phyloP scores from a whole-genome alignment of 2,113 vertebrate species.

The Ptyas mucosa region DNA sequence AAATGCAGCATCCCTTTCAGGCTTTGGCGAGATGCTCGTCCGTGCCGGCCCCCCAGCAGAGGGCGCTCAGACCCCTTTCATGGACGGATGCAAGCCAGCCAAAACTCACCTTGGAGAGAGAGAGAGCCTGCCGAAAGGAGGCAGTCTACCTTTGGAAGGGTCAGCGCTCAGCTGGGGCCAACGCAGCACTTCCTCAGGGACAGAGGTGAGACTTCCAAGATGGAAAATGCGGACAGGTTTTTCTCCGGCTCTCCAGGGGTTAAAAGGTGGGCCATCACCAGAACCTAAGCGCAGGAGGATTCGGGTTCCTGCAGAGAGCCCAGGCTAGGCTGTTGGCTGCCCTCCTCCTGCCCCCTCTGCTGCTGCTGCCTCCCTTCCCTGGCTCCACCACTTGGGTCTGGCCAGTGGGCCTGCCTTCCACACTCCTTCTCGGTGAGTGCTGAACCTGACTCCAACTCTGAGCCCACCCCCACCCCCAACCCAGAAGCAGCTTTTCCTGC shows the following conservation, averaged over 20 bases:
- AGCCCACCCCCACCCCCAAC: background rate
- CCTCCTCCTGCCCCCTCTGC: background rate
- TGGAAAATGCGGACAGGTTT: background rate
- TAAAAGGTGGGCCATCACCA: background rate
- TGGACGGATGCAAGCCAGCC: background rate
- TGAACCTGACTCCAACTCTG: background rate
- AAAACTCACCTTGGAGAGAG: background rate
- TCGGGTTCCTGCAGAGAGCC: background rate
- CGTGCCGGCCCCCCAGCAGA: background rate
- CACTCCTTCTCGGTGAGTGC: background rate
- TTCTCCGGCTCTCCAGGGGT: background rate
- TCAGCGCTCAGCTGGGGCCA: background rate
- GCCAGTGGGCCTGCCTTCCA: too few species aligned
- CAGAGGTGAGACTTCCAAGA: background rate
- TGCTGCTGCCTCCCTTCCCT: background rate
- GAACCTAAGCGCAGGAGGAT: background rate
- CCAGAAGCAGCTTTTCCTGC: background rate
- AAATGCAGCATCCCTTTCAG: background rate
- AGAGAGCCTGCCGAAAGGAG: fast-evolving
- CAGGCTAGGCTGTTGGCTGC: background rate
- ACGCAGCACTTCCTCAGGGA: background rate
- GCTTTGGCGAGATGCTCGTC: background rate
- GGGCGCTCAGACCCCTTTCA: background rate
- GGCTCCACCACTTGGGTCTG: background rate
- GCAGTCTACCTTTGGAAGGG: background rate